Evolutionary conservation across 2,888 invertebrate genomes (phyloP), one percentile per base, ranked within the genome.

Genomic region (Himalopsyche kuldschensis): DNA sequence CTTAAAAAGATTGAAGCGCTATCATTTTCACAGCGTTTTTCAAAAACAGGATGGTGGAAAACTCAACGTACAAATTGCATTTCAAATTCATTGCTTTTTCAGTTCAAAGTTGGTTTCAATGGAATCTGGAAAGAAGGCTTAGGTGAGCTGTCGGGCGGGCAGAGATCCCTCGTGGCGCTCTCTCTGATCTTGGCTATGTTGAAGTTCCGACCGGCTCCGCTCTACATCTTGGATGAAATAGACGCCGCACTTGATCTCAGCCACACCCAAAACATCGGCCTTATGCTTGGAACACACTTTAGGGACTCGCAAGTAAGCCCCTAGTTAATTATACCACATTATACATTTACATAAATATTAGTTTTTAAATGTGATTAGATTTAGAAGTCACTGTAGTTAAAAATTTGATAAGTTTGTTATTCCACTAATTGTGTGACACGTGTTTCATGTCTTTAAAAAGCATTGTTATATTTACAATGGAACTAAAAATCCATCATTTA

Each of bases 211-310:
- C 99, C 99, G 4, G 99, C 99, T 32, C 99, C 99, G 8, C 93
- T 99, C 20, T 99, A 99, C 90, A 98, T 99, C 90, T 93, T 99
- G 88, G 99, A 99, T 90, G 99, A 99, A 92, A 98, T 99, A 79
- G 99, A 99, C 90, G 99, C 99, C 0, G 99, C 99, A 10, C 92
- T 99, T 32, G 99, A 99, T 92, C 94, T 99, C 87, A 97, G 97
- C 6, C 99, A 99, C 90, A 99, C 99, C 15, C 99, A 99, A 91
- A 99, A 99, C 91, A 99, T 99, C 88, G 99, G 99, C 4, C 94
- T 94, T 87, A 99, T 99, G 98, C 93, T 99, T 78, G 96, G 96
- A 88, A 92, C 93, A 17, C 97, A 98, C 90, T 99, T 99, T 89
- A 95, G 94, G 87, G 94, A 95, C 88, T 98, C 98, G 32, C 96